A percentile compares a stretch with the other conserved stretches of the same genome.
phyloP scores from a whole-genome alignment of 1,140 invertebrate genomes.

The Littorina saxatilis region DNA sequence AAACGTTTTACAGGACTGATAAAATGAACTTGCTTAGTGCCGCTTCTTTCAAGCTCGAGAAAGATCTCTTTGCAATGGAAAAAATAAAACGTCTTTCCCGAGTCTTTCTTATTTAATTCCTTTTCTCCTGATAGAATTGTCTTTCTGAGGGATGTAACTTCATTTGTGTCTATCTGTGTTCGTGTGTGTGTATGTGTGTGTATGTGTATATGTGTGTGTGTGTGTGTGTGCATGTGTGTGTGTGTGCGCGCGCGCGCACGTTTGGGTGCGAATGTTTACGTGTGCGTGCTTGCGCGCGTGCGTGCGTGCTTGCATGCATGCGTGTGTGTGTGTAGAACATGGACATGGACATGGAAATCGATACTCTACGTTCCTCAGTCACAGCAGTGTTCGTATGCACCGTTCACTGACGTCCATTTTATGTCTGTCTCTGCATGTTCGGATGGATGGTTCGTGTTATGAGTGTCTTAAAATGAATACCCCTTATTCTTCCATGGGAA shows the following conservation, averaged over 20 bases:
- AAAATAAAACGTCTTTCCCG: neutral
- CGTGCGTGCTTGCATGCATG: too few species aligned
- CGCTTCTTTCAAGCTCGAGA: too few species aligned
- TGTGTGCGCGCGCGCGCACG: neutral
- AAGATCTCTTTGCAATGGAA: neutral
- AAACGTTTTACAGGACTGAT: too few species aligned
- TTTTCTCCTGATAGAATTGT: neutral
- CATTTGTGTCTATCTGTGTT: neutral
- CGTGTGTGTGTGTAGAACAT: neutral
- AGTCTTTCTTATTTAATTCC: neutral
- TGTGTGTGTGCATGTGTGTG: neutral
- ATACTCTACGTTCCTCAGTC: too few species aligned
- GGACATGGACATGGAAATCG: neutral
- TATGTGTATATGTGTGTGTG: neutral
- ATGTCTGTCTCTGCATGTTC: neutral
- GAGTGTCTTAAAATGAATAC: neutral
- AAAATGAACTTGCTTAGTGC: too few species aligned
- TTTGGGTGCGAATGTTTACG: neutral
- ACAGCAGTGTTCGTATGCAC: too few species aligned
- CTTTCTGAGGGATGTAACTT: neutral
- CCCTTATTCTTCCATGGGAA: neutral
- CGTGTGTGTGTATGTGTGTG: neutral
- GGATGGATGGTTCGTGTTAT: neutral
- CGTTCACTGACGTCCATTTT: neutral
- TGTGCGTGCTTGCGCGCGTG: too few species aligned